Evolutionary conservation across 2,113 vertebrate genomes (phyloP).

Genomic region (Gallinago jamesoni): DNA sequence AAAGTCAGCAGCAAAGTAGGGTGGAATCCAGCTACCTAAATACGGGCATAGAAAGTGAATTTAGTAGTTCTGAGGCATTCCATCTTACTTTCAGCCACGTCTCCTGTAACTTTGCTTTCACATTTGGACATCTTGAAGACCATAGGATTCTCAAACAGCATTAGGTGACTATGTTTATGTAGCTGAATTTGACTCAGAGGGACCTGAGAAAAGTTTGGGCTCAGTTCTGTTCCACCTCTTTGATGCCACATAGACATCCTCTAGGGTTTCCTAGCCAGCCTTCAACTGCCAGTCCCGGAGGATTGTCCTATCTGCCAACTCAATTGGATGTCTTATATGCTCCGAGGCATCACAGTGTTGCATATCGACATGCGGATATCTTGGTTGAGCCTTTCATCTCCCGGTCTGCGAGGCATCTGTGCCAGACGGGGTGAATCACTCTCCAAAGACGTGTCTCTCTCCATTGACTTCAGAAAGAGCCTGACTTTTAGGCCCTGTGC

Average conservation of each 20-base stretch:
- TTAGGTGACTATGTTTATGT: not conserved
- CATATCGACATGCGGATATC: not conserved
- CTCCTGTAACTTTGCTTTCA: not conserved
- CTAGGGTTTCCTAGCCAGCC: not conserved
- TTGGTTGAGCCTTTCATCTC: not conserved
- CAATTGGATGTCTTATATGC: not conserved
- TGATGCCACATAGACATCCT: not conserved
- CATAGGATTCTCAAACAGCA: not conserved
- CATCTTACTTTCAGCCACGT: not conserved
- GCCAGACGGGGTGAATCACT: not conserved
- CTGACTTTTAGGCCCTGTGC: not conserved
- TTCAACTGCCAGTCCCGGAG: not conserved
- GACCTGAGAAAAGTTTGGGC: not conserved
- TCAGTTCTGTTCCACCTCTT: not conserved
- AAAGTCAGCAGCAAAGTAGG: not conserved
- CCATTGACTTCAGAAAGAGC: slow-evolving; percentile 2
- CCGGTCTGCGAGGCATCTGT: not conserved
- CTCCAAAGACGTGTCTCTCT: not conserved
- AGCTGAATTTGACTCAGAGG: not conserved
- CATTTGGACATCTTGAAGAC: not conserved
- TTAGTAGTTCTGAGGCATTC: not conserved
- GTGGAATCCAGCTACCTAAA: not conserved
- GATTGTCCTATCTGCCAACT: not conserved
- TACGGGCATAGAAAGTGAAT: not conserved
- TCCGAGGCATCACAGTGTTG: not conserved